Percentiles rank a stretch among this genome's conserved stretches.
Conservation (phyloP, 2,113 vertebrate species). For the Elgaria multicarinata region DNA sequence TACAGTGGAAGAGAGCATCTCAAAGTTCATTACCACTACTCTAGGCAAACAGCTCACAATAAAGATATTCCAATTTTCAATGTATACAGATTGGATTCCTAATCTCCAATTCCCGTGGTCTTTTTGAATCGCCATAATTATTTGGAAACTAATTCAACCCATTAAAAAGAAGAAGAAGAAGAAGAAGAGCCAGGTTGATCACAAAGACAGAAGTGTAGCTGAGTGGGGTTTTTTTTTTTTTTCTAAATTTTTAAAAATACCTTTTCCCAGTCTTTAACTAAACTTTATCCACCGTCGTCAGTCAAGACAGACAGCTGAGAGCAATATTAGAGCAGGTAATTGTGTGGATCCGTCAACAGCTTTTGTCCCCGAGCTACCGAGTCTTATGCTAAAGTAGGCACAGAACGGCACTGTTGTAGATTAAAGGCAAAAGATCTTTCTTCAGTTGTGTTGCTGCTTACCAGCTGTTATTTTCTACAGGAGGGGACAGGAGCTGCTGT, state of each 20-base stretch:
- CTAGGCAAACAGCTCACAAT: slow-evolving; percentile 7
- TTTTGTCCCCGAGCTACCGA: slow-evolving; percentile 88
- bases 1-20: not conserved
- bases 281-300: slow-evolving; percentile 84
- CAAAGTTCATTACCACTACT: too few relatives aligned
- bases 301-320: slow-evolving; percentile 85
- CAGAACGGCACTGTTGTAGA: slow-evolving; percentile 80
- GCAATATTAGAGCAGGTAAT: slow-evolving; percentile 94
- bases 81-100: slow-evolving; percentile 6
- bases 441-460: slow-evolving; percentile 82
- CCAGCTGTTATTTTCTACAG: slow-evolving; percentile 88
- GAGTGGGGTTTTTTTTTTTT: too few relatives aligned
- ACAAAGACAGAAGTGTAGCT: slow-evolving; percentile 59
- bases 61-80: not conserved
- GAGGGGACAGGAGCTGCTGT: slow-evolving; percentile 70
- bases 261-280: slow-evolving; percentile 83
- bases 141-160: slow-evolving; percentile 71
- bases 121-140: slow-evolving; percentile 64
- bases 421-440: slow-evolving; percentile 81
- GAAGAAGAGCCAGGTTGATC: slow-evolving; percentile 63
- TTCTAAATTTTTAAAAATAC: slow-evolving; percentile 68
- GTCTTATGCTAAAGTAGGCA: slow-evolving; percentile 83
- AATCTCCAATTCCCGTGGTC: slow-evolving; percentile 50
- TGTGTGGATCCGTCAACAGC: slow-evolving; percentile 94
- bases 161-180: too few relatives aligned